Evolutionary conservation across 2,888 invertebrate species (phyloP).

Genomic region (Hydriomena furcata): DNA sequence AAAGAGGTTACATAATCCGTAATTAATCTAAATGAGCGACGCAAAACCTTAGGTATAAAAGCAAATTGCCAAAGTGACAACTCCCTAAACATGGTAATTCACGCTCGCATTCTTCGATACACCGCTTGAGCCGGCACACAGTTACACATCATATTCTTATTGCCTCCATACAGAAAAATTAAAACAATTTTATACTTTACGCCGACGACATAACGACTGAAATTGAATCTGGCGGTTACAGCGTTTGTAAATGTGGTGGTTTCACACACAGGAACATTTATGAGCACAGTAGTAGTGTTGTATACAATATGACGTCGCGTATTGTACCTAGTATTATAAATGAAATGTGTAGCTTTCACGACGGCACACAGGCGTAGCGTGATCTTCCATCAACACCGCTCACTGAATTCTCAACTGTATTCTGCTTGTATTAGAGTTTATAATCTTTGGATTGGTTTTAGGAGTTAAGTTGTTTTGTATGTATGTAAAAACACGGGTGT

Average conservation of each 20-base stretch:
- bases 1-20: constrained; percentile 31
- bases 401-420: constrained; percentile 40
- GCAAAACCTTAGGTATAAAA: constrained; percentile 64
- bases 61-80: constrained; percentile 77
- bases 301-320: constrained; percentile 78
- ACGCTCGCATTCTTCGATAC: constrained; percentile 81
- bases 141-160: constrained; percentile 66
- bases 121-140: constrained; percentile 69
- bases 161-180: constrained; percentile 53
- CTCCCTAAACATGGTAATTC: constrained; percentile 81
- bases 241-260: constrained; percentile 42
- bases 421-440: fast-evolving
- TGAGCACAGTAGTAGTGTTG: constrained; percentile 71
- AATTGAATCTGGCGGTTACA: constrained; percentile 39
- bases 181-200: constrained; percentile 39
- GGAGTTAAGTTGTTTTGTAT: constrained; percentile 34
- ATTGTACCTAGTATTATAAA: constrained; percentile 79
- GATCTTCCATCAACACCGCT: constrained; percentile 48
- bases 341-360: constrained; percentile 83
- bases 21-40: constrained; percentile 49
- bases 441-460: constrained; percentile 30
- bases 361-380: constrained; percentile 69
- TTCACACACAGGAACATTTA: constrained; percentile 69
- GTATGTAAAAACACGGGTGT: constrained; percentile 57
- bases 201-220: constrained; percentile 30